A percentile compares a stretch with the other conserved stretches of the same genome.
Evolutionary conservation across 2,888 invertebrate species (phyloP).

Genomic region (Harmothoe impar): DNA sequence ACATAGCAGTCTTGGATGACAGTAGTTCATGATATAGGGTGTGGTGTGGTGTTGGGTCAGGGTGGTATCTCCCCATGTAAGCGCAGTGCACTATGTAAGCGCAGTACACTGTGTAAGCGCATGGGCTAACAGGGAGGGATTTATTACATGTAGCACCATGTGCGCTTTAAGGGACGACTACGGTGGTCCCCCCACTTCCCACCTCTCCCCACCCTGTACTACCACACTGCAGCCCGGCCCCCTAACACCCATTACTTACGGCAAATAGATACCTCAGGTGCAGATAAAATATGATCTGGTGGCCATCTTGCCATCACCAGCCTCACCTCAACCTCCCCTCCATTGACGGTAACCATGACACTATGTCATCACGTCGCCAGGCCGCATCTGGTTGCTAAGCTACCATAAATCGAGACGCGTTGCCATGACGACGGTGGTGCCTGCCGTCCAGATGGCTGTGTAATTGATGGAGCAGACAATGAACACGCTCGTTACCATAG

Average conservation of each 20-base stretch:
- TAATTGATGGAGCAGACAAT: conserved; percentile 42
- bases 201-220: not conserved
- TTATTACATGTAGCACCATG: no score
- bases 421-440: not conserved
- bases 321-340: not conserved
- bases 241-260: not conserved
- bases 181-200: no score
- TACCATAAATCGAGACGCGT: conserved; percentile 31
- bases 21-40: no score
- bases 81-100: no score
- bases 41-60: no score
- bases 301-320: not conserved
- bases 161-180: no score
- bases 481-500: conserved; percentile 38
- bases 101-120: no score
- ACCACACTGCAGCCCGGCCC: not conserved
- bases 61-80: no score
- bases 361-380: not conserved
- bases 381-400: conserved; percentile 35
- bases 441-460: not conserved
- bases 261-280: conserved; percentile 8
- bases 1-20: no score
- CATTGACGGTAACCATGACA: conserved; percentile 31
- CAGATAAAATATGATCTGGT: not conserved
- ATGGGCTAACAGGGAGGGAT: no score